Percentiles rank a stretch among this genome's conserved stretches.
These are phyloP conservation scores for Catagonus wagneri DNA, from an alignment of 2,113 vertebrate genomes.

Conservation along the genomic window DNA sequence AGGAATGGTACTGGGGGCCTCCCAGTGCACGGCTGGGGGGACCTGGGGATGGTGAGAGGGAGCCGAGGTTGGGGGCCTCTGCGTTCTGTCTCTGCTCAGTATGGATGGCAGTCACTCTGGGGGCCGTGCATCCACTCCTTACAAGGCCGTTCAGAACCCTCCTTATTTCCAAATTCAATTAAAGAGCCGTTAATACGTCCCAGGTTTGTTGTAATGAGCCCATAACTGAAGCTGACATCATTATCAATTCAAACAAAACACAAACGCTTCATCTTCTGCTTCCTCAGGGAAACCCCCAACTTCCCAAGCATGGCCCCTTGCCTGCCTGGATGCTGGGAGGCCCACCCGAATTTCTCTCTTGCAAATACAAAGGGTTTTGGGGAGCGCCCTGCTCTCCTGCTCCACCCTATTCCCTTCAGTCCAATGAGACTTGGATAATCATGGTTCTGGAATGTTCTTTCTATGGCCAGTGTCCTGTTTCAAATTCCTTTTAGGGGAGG, in stretches of 20 bases:
- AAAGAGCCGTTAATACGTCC: constrained; percentile 70
- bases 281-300: constrained; percentile 47
- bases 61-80: fast-evolving
- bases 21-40: fast-evolving
- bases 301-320: neutral
- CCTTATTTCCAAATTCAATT: constrained; percentile 72
- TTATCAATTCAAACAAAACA: constrained; percentile 75
- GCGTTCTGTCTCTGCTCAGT: fast-evolving
- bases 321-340: neutral
- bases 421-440: neutral
- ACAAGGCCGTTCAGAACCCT: constrained; percentile 59
- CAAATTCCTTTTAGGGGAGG: neutral
- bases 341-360: neutral
- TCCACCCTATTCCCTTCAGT: neutral
- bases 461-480: neutral
- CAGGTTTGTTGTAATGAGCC: constrained; percentile 78
- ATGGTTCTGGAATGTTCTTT: constrained; percentile 38
- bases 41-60: neutral
- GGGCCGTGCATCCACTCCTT: neutral
- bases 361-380: neutral
- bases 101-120: neutral
- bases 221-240: constrained; percentile 76
- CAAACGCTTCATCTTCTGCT: constrained; percentile 26
- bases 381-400: neutral
- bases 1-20: neutral